phyloP scores from a whole-genome alignment of 1,140 invertebrate genomes.

The Hyles euphorbiae region DNA sequence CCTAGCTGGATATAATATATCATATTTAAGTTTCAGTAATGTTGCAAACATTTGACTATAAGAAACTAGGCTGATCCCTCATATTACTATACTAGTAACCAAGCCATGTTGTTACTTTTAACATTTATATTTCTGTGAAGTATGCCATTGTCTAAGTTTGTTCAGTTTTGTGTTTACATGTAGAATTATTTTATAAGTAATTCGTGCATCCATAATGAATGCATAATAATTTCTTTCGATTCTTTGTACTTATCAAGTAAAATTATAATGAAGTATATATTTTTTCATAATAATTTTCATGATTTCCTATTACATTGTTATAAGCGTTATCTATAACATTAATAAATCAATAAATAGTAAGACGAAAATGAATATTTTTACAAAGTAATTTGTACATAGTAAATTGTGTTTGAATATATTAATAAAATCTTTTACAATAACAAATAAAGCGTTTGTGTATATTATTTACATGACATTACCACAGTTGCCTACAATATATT shows the following conservation, averaged over 20 bases:
- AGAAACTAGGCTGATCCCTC: background rate
- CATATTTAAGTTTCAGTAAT: background rate
- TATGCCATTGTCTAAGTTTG: conserved; percentile 6
- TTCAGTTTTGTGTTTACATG: conserved; percentile 15
- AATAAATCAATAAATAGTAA: conserved; percentile 66
- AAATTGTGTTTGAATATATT: conserved; percentile 69
- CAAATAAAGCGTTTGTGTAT: conserved; percentile 1
- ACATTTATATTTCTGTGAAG: background rate
- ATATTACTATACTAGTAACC: background rate
- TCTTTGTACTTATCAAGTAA: conserved; percentile 63
- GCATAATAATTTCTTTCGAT: conserved; percentile 29
- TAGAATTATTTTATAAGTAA: conserved; percentile 13
- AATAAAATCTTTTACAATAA: conserved; percentile 69
- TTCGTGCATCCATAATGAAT: conserved; percentile 25
- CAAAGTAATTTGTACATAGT: conserved; percentile 73
- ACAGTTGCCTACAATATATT: no score
- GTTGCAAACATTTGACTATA: background rate
- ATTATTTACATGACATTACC: background rate
- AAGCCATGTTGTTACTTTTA: conserved; percentile 4
- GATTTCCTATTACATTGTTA: conserved; percentile 51
- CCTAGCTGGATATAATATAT: background rate
- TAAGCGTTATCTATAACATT: conserved; percentile 69
- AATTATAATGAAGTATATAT: conserved; percentile 56
- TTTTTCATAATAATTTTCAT: conserved; percentile 58
- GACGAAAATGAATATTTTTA: conserved; percentile 72